These are phyloP conservation scores for Pandemis corylana DNA, from an alignment of 2,888 invertebrate species.

Conservation along the genomic window DNA sequence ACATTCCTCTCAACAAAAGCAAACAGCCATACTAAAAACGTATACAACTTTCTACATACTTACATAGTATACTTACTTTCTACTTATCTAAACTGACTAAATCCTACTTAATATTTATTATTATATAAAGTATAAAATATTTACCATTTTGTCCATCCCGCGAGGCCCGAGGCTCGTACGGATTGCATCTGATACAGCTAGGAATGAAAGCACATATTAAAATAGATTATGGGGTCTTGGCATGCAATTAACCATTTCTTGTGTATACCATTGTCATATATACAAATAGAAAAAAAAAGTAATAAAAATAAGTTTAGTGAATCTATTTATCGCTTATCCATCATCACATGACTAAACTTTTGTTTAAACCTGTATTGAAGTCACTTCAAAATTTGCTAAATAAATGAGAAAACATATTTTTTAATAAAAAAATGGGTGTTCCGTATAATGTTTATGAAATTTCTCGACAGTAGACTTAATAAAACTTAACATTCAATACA, in stretches of 20 bases:
- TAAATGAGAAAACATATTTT: neutral
- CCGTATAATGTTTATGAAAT: slow-evolving; percentile 1
- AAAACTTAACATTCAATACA: slow-evolving; percentile 24
- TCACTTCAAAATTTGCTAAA: neutral
- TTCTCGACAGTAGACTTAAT: neutral
- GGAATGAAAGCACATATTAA: slow-evolving; percentile 58
- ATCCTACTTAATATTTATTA: too few relatives aligned
- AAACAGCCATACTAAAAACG: too few relatives aligned
- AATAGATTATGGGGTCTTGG: neutral
- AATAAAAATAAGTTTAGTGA: neutral
- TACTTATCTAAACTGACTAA: too few relatives aligned
- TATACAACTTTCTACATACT: too few relatives aligned
- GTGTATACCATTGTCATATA: neutral
- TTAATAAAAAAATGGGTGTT: neutral
- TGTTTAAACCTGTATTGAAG: neutral
- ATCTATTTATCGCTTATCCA: neutral
- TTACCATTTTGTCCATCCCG: slow-evolving; percentile 99
- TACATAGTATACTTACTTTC: too few relatives aligned
- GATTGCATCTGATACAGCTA: slow-evolving; percentile 99
- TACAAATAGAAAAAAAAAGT: neutral
- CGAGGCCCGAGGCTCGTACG: slow-evolving; percentile 99
- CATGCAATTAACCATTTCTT: neutral
- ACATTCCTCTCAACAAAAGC: too few relatives aligned
- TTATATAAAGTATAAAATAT: too few relatives aligned
- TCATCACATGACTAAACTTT: slow-evolving; percentile 20